These are phyloP conservation scores for Eudasyphora cyanicolor DNA, from an alignment of 2,888 invertebrate genomes.

Conservation along the genomic window DNA sequence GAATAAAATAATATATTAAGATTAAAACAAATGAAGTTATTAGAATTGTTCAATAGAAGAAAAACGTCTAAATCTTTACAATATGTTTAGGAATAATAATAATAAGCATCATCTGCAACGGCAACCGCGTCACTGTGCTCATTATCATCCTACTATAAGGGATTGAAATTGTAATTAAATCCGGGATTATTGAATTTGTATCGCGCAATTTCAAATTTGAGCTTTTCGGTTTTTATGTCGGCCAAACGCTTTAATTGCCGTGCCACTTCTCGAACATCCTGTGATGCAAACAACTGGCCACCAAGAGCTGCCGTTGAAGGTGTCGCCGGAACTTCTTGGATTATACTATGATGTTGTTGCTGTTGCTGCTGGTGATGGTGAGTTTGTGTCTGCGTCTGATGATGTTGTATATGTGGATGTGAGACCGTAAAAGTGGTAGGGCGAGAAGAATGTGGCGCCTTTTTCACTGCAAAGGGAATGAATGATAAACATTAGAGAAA, in stretches of 20 bases:
- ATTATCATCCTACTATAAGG: slow-evolving; percentile 69
- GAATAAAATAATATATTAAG: slow-evolving; percentile 5
- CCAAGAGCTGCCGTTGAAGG: slow-evolving; percentile 46
- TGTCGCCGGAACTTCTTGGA: slow-evolving; percentile 57
- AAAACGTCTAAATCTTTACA: slow-evolving; percentile 27
- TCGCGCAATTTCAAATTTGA: slow-evolving; percentile 78
- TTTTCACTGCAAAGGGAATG: slow-evolving; percentile 71
- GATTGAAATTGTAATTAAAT: slow-evolving; percentile 75
- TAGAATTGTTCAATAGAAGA: slow-evolving; percentile 1
- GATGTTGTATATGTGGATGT: slow-evolving; percentile 62
- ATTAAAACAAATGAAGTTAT: slow-evolving; percentile 27
- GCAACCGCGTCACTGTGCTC: background rate
- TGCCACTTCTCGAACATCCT: slow-evolving; percentile 75
- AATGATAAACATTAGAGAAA: no score
- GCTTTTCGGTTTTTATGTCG: slow-evolving; percentile 77
- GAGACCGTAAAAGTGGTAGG: slow-evolving; percentile 56
- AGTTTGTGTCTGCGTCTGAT: slow-evolving; percentile 53
- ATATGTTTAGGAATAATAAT: slow-evolving; percentile 17
- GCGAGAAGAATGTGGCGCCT: slow-evolving; percentile 66
- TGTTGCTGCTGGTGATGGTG: slow-evolving; percentile 45
- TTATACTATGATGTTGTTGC: slow-evolving; percentile 49
- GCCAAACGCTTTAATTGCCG: slow-evolving; percentile 77
- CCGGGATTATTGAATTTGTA: slow-evolving; percentile 79
- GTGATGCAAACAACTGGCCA: slow-evolving; percentile 53
- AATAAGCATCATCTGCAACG: background rate